Evolutionary conservation across 2,797 vertebrate genomes (phyloP), one percentile per base, ranked within the genome.

Genomic region (Sarcophilus harrisii): DNA sequence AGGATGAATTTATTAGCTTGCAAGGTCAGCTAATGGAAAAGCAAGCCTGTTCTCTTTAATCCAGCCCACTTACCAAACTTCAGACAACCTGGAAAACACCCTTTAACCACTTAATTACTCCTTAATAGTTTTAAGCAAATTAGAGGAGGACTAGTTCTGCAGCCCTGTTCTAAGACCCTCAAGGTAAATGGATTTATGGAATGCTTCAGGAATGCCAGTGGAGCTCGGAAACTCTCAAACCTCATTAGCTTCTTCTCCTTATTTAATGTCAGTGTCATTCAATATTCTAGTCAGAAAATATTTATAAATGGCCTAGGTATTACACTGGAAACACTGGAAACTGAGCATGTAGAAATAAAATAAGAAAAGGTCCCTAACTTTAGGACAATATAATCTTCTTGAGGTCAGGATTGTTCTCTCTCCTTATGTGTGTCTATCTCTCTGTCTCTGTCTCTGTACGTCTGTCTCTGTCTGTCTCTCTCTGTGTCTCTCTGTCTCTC

Each of bases 1-100:
- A 98, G 98, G 98, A 98, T 98, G 98, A 97, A 98, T 99, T 98
- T 99, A 98, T 99, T 98, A 98, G 98, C 97, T 49, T 94, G 95
- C 98, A 98, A 98, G 99, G 98, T 99, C 99, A 98, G 98, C 98
- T 98, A 94, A 98, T 97, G 98, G 98, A 99, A 98, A 98, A 97
- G 97, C 94, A 59, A 90, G 59, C 92, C 94, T 1, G 5, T 89
- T 98, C 97, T 93, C 98, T 98, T 97, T 96, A 93, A 97, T 94
- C 92, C 0, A 0, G 54, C 94, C 95, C 5, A 0, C 93, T 96
- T 95, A 92, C 96, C 95, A 62, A 91, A 24, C 94, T 95, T 97
- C 93, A 45, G 96, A 95, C 62, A 90, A 96, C 60, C 94, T 95
- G 96, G 57, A 97, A 95, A 98, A 98, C 97, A 95, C 95, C 95